Evolutionary conservation across 2,888 invertebrate genomes (phyloP), one percentile per base, ranked within the genome.

Genomic region (Nudaria mundana): DNA sequence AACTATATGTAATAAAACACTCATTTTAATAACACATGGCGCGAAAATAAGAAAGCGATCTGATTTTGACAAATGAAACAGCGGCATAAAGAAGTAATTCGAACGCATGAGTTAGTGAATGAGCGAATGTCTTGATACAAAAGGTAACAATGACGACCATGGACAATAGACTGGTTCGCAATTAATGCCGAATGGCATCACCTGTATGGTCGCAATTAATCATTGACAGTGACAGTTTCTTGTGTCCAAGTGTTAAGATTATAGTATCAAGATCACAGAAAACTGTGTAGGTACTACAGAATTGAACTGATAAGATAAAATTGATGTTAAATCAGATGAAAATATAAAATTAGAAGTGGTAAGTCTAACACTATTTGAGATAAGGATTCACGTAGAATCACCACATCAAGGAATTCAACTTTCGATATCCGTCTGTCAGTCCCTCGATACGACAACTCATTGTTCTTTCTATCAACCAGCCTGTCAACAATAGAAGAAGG

Each of bases 1-100:
- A n/a, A n/a, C n/a, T n/a, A n/a, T n/a, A n/a, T n/a, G 30, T 34
- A 23, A 7, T 24, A 33, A 14, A 40, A 34, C 23, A 34, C 32
- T 28, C 32, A 40, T 39, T 36, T 32, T 33, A 40, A 37, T 40
- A 37, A 42, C 29, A 30, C 23, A 8, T 6, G 22, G 39, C 39
- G 50, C 23, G 23, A n/a, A n/a, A 23, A 44, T 50, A 42, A 52
- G 34, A 20, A 20, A 3, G 48, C 50, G 51, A 44, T 50, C 47
- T 48, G 57, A 59, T 56, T 61, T 56, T 66, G 60, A 66, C 61
- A 63, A 63, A 69, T 65, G 62, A 49, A n/a, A 58, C 12, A 39
- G 44, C 50, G 40, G 33, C 28, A 35, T 46, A 52, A 45, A 40
- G 38, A 40, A 34, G 22, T 33, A 24, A 42, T 42, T 52, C 47